These are phyloP conservation scores for Macrobrachium rosenbergii DNA, from an alignment of 1,140 invertebrate species.

Conservation along the genomic window DNA sequence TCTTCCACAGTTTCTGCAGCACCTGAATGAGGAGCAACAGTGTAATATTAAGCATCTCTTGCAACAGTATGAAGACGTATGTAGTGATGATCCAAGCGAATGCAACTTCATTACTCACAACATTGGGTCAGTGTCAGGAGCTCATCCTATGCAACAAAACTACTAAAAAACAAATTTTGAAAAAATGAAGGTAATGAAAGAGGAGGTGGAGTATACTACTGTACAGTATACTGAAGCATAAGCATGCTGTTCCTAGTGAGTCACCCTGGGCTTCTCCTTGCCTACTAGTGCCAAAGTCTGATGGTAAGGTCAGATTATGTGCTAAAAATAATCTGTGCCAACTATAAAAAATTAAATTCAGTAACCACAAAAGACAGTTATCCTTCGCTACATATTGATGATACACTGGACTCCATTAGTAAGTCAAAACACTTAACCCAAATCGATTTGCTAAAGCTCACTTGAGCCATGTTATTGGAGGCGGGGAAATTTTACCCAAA, in stretches of 20 bases:
- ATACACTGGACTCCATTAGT: not conserved
- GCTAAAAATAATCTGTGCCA: too few relatives aligned
- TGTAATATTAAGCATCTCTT: not conserved
- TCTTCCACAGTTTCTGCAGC: not conserved
- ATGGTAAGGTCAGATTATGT: not conserved
- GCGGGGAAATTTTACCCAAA: not conserved
- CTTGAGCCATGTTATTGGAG: too few relatives aligned
- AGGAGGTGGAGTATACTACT: not conserved
- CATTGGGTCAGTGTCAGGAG: not conserved
- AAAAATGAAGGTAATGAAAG: not conserved
- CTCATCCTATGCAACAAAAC: not conserved
- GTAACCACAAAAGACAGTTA: not conserved
- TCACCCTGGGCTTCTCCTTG: conserved; percentile 14
- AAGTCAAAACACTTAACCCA: not conserved
- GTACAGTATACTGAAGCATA: not conserved
- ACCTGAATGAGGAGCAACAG: not conserved
- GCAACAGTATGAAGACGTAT: not conserved
- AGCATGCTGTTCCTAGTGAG: not conserved
- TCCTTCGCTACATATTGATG: not conserved
- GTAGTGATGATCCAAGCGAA: not conserved
- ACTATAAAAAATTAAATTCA: not conserved
- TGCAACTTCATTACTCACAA: not conserved
- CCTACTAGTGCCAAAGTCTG: conserved; percentile 29
- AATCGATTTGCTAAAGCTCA: not conserved
- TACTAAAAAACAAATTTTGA: not conserved